Conservation (phyloP, 2,113 vertebrate genomes). For the Trinectes maculatus region DNA sequence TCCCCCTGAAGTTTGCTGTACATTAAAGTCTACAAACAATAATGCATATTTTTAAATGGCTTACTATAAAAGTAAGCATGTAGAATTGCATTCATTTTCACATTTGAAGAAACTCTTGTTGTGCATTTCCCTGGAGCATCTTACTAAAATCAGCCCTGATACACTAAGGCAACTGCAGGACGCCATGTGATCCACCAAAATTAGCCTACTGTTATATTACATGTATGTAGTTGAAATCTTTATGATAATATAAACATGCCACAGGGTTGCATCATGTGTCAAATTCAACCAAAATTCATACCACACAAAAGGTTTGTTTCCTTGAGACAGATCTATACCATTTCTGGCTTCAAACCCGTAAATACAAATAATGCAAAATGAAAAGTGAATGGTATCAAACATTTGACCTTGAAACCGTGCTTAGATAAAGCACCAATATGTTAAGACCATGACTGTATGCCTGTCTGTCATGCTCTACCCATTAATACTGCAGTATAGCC, state of each 20-base stretch:
- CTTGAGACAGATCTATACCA: neutral
- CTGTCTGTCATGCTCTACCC: neutral
- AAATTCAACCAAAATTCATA: slow-evolving; percentile 1
- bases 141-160: neutral
- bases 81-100: neutral
- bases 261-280: neutral
- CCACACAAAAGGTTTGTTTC: neutral
- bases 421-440: neutral
- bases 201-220: no score
- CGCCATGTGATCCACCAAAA: no score
- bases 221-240: no score
- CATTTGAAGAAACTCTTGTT: no score
- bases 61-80: neutral
- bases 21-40: neutral
- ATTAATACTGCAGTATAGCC: slow-evolving; percentile 7
- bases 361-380: no score
- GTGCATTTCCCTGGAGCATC: neutral
- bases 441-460: slow-evolving; percentile 16
- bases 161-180: neutral
- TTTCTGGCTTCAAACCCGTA: no score
- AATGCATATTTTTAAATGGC: neutral
- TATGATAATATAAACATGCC: neutral
- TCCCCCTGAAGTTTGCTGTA: neutral
- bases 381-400: no score
- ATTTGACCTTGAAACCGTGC: neutral